Base-by-base conservation (phyloP, 1,140 invertebrate species). In the Oreohelix idahoensis region DNA sequence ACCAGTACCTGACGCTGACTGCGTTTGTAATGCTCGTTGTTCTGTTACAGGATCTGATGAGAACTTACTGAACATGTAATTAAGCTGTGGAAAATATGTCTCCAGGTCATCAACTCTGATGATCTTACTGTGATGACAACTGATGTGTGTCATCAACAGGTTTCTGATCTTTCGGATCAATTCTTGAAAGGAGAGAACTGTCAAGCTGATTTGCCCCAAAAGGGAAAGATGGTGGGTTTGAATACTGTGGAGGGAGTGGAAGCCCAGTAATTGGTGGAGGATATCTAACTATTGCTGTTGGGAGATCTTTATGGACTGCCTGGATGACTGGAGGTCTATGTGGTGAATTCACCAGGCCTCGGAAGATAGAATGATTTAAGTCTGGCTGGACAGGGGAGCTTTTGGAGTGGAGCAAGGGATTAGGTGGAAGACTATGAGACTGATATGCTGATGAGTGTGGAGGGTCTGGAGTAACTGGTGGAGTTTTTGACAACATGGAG, bases 71-170 rank as follows among this genome's bases (percentile, higher is more conserved):
- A 91, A 90, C 85, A 91, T 89, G 82, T 91, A 91, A 20, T 87
- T 86, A 51, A 91, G 81, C 70, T 90, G 90, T 17, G 90, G 90
- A 82, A 90, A 90, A 71, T 87, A 90, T 49, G 87, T 89, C 20
- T 88, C 85, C 20, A 91, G 79, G 71, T 90, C 89, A 76, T 87
- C 83, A 58, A 90, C 88, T 51, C 86, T 84, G 35, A 91, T 89
- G 86, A 91, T 90, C 83, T 91, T 90, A 69, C 75, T 78, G 38
- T 35, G 32, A 20, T 45, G 23, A 42, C 1, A 29, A 23, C 35
- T 15, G 1, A 13, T 32, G 39, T 29, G 32, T 29, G 17, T 74
- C 29, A 13, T 29, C 5, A 32, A 66, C 20, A 63, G 36, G 42
- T 45, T 36, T 63, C 58, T 58, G 81, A 32, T 45, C n/a, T 13